Evolutionary conservation across 2,797 vertebrate species (phyloP), one percentile per base, ranked within the genome.

Genomic region (Cyclopterus lumpus): DNA sequence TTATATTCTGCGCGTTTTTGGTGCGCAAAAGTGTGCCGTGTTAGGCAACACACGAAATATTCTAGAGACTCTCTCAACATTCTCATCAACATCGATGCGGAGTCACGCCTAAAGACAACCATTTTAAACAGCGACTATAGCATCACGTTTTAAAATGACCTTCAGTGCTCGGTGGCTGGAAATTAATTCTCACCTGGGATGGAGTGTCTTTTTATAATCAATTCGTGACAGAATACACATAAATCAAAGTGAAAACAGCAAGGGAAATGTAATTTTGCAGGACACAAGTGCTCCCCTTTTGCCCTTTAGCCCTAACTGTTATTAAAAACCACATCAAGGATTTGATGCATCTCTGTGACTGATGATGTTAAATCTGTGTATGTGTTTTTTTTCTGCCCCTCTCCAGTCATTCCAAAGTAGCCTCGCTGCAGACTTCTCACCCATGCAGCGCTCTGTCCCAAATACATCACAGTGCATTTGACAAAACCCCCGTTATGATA

Each of bases 401-500:
- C 57, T 75, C 64, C 73, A 68, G 71, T 80, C 71, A 69, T 85
- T 84, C 20, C 67, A 72, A 68, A 54, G 63, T 61, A 74, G 77
- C 76, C 66, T 54, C 24, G 11, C 80, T 88, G 88, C 87, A 82
- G 85, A 87, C 86, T 74, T 84, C 85, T 91, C 86, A 89, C 22
- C 76, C 89, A 87, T 77, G 88, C 80, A 10, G 59, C 73, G 73
- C 60, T 81, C 77, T 70, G 91, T 81, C 89, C 93, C 84, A 91
- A 91, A 94, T 93, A 92, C 88, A 92, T 93, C 93, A 93, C 86
- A 92, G 75, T 78, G 84, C 83, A 91, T 91, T 91, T 89, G 69
- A 77, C 70, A 72, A 82, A 89, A 80, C 24, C 68, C 58, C 63
- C 22, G 74, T 70, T 63, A 38, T 77, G 63, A 54, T 75, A 10